Percentiles rank a stretch among this genome's conserved stretches.
Conservation (phyloP, 2,888 invertebrate species). For the Idaea biselata region DNA sequence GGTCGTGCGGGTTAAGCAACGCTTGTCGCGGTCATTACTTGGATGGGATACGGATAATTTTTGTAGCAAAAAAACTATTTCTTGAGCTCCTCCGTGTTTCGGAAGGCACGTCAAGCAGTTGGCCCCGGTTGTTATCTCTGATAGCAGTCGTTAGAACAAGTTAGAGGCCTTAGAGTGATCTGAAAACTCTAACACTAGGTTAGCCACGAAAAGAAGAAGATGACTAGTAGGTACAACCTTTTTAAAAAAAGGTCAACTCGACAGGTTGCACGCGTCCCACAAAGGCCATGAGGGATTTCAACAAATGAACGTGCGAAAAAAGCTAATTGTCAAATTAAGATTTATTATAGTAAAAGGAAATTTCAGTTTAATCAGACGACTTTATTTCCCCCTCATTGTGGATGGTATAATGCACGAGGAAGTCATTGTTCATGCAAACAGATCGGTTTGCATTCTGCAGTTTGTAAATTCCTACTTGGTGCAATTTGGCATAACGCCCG, state of each 20-base stretch:
- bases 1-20: too few relatives aligned
- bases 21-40: too few relatives aligned
- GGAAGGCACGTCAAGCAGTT: too few relatives aligned
- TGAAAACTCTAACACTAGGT: too few relatives aligned
- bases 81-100: too few relatives aligned
- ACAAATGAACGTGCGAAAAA: constrained; percentile 6
- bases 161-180: too few relatives aligned
- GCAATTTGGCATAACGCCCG: constrained; percentile 63
- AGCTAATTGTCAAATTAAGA: constrained; percentile 19
- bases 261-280: not conserved
- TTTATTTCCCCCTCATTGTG: constrained; percentile 37
- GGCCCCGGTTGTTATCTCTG: too few relatives aligned
- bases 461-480: constrained; percentile 52
- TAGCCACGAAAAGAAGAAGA: too few relatives aligned
- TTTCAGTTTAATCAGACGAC: constrained; percentile 14
- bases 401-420: constrained; percentile 39
- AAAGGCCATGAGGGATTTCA: not conserved
- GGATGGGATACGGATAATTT: too few relatives aligned
- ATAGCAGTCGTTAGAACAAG: too few relatives aligned
- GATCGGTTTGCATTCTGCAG: constrained; percentile 41
- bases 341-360: constrained; percentile 10
- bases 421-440: constrained; percentile 42
- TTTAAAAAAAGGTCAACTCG: constrained; percentile 2
- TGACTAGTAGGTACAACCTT: too few relatives aligned
- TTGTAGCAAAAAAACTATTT: too few relatives aligned